phyloP scores from a whole-genome alignment of 1,140 invertebrate genomes.

The Luehdorfia chinensis region DNA sequence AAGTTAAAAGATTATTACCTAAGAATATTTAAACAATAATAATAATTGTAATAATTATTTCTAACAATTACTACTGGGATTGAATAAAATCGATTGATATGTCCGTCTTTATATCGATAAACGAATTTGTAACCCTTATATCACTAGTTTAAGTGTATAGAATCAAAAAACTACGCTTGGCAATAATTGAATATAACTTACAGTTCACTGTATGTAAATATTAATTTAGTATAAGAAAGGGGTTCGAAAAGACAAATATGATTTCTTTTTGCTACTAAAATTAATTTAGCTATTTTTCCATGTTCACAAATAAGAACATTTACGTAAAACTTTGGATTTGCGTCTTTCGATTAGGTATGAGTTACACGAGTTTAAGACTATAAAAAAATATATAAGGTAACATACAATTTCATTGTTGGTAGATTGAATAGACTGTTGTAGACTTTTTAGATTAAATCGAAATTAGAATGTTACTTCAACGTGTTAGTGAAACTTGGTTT shows the following conservation, averaged over 20 bases:
- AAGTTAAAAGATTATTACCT: conserved; percentile 30
- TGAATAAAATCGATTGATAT: conserved; percentile 62
- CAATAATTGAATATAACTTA: conserved; percentile 64
- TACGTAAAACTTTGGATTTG: no score
- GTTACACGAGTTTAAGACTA: conserved; percentile 13
- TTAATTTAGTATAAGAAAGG: conserved; percentile 14
- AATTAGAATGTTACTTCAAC: conserved; percentile 8
- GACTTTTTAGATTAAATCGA: conserved; percentile 7
- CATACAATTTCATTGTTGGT: conserved; percentile 16
- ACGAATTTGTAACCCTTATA: conserved; percentile 71
- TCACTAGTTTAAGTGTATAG: conserved; percentile 65
- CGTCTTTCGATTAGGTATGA: conserved; percentile 1
- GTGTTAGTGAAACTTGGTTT: conserved; percentile 30
- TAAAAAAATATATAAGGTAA: conserved; percentile 18
- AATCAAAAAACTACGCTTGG: conserved; percentile 64
- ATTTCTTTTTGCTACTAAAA: not conserved
- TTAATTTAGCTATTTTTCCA: conserved; percentile 2
- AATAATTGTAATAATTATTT: conserved; percentile 47
- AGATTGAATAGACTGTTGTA: conserved; percentile 16
- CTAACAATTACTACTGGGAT: conserved; percentile 58
- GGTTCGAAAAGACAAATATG: not conserved
- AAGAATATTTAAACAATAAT: conserved; percentile 33
- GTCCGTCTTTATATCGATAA: conserved; percentile 67
- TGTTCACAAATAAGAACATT: no score
- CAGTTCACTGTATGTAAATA: conserved; percentile 44